Evolutionary conservation across 2,113 vertebrate genomes (phyloP).

Genomic region (Oplegnathus fasciatus): DNA sequence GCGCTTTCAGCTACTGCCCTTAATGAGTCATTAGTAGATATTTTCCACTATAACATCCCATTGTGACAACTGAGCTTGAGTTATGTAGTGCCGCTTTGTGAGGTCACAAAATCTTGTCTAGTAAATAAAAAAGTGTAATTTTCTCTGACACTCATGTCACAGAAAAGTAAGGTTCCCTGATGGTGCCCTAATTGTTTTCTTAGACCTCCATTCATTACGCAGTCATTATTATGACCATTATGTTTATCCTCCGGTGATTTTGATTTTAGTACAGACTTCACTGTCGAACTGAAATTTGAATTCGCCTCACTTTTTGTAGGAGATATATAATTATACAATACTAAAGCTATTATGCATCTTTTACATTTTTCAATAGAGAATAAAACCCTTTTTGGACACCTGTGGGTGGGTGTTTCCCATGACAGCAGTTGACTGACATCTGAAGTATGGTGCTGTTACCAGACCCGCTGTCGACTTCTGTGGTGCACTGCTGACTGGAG

Average conservation of each 20-base stretch:
- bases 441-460: no score
- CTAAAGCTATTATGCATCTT: not conserved
- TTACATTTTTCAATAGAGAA: not conserved
- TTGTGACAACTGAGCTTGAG: not conserved
- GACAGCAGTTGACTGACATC: no score
- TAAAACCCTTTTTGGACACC: not conserved
- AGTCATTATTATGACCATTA: not conserved
- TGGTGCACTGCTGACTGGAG: not conserved
- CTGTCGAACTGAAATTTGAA: not conserved
- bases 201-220: slow-evolving; percentile 9
- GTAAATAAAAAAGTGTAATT: slow-evolving; percentile 3
- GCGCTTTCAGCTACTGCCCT: not conserved
- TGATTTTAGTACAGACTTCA: not conserved
- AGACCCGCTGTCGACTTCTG: not conserved
- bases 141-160: not conserved
- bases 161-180: not conserved
- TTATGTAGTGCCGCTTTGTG: not conserved
- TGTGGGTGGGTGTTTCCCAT: no score
- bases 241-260: not conserved
- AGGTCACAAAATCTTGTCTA: not conserved
- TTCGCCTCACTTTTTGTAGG: not conserved
- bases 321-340: not conserved
- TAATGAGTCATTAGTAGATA: slow-evolving; percentile 8
- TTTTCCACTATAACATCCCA: not conserved
- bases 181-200: slow-evolving; percentile 3